Conservation (phyloP, 2,888 invertebrate genomes). For the Agonopterix arenella region DNA sequence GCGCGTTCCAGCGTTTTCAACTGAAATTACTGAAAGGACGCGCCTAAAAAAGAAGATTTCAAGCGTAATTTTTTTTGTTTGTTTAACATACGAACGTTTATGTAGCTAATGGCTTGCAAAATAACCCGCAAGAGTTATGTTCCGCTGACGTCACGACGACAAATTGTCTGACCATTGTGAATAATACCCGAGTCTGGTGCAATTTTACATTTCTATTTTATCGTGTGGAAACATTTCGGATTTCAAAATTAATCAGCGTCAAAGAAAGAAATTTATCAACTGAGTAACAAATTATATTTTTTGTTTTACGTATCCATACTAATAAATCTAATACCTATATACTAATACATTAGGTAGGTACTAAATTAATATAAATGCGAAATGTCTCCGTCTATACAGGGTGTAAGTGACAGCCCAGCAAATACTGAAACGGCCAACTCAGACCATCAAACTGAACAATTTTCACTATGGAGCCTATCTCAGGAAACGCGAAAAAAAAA, state of each 20-base stretch:
- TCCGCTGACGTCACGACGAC: slow-evolving; percentile 45
- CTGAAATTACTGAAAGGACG: slow-evolving; percentile 12
- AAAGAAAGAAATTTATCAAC: neutral
- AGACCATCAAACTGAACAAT: too few relatives aligned
- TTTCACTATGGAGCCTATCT: too few relatives aligned
- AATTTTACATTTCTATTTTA: slow-evolving; percentile 22
- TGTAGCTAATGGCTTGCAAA: slow-evolving; percentile 46
- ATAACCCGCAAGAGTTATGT: slow-evolving; percentile 48
- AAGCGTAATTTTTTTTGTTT: slow-evolving; percentile 12
- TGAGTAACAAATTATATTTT: too few relatives aligned
- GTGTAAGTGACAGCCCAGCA: too few relatives aligned
- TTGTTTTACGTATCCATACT: too few relatives aligned
- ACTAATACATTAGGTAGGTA: too few relatives aligned
- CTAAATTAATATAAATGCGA: too few relatives aligned
- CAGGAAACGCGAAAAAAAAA: too few relatives aligned
- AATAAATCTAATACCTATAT: too few relatives aligned
- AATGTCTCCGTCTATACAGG: too few relatives aligned
- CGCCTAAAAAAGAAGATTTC: slow-evolving; percentile 7
- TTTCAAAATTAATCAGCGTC: slow-evolving; percentile 7
- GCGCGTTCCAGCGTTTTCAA: slow-evolving; percentile 4
- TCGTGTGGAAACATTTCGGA: slow-evolving; percentile 8
- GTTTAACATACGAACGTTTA: slow-evolving; percentile 23
- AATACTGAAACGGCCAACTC: too few relatives aligned
- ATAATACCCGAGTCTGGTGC: slow-evolving; percentile 34
- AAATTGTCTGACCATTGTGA: slow-evolving; percentile 55